Base-by-base conservation (phyloP, 2,113 vertebrate species). In the Athene noctua region DNA sequence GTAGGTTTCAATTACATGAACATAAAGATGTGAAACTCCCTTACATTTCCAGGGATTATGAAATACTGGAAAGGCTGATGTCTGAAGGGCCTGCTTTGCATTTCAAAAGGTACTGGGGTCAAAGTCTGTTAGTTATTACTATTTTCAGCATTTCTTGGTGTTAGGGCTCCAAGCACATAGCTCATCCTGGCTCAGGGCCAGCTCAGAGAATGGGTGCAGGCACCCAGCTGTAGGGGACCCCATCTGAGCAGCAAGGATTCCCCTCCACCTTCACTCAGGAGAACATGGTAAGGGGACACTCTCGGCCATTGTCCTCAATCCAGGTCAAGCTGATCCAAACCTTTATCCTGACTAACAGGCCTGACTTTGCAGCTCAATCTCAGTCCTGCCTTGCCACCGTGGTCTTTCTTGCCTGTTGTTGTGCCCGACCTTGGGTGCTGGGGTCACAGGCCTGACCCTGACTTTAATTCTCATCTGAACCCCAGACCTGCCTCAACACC, bases 251-350 rank as follows among this genome's bases (percentile, higher is more conserved):
- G 27, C 0, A 0, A 23, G 25, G 32, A 22, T 47, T 81, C 30
- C 16, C 12, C 23, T 85, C 3, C 22, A 4, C 15, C 47, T 30
- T 58, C 38, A 22, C 15, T 26, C 7, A 2, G n/a, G 13, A 71
- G 12, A 15, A 14, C 26, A 10, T 0, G 0, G 34, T 27, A 1
- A 63, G 29, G 23, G 10, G 29, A 51, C 0, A 0, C 6, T 70
- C 68, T 79, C 2, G 2, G 10, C 15, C 0, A 0, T 7, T 59
- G 20, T 70, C 34, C 54, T 58, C 32, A 12, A n/a, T 2, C 9
- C 42, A 42, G 40, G 13, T 61, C 61, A 52, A 82, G 19, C 55
- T 59, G n/a, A 73, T 13, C 30, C 23, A n/a, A 55, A 70, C 9
- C 27, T 85, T 49, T 20, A 29, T 20, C 49, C 30, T 62, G 44